These are phyloP conservation scores for Toxostoma redivivum DNA, from an alignment of 2,113 vertebrate genomes.

Conservation along the genomic window DNA sequence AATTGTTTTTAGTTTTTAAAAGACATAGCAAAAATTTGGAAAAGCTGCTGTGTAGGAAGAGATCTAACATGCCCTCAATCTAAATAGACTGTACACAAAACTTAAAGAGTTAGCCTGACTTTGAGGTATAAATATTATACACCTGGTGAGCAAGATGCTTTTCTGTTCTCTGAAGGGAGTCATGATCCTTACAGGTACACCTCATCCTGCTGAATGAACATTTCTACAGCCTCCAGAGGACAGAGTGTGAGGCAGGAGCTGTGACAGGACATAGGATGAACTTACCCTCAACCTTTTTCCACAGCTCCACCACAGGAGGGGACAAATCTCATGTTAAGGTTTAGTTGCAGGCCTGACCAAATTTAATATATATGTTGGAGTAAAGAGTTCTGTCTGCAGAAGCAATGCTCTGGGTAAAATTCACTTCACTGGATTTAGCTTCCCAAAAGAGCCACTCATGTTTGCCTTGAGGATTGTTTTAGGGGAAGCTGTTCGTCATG, in stretches of 20 bases:
- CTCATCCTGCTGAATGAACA: background rate
- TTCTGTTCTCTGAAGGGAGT: background rate
- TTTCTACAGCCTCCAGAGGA: background rate
- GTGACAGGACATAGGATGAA: background rate
- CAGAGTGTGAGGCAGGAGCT: background rate
- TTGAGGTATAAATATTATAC: background rate
- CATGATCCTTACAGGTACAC: background rate
- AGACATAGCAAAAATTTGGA: background rate
- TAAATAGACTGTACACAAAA: background rate
- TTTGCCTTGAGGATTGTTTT: background rate
- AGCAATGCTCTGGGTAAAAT: background rate
- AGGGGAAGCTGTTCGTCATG: background rate
- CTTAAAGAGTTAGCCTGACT: background rate
- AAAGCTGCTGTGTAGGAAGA: background rate
- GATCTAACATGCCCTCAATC: background rate
- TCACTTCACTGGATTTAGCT: background rate
- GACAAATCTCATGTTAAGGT: background rate
- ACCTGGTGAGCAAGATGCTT: background rate
- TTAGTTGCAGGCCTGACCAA: background rate
- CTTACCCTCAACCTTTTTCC: background rate
- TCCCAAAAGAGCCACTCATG: background rate
- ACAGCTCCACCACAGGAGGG: background rate
- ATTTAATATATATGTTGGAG: background rate
- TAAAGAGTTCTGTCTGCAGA: background rate
- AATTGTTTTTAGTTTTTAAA: background rate